Evolutionary conservation across 2,113 vertebrate genomes (phyloP), one percentile per base, ranked within the genome.

Genomic region (Thunnus thynnus): DNA sequence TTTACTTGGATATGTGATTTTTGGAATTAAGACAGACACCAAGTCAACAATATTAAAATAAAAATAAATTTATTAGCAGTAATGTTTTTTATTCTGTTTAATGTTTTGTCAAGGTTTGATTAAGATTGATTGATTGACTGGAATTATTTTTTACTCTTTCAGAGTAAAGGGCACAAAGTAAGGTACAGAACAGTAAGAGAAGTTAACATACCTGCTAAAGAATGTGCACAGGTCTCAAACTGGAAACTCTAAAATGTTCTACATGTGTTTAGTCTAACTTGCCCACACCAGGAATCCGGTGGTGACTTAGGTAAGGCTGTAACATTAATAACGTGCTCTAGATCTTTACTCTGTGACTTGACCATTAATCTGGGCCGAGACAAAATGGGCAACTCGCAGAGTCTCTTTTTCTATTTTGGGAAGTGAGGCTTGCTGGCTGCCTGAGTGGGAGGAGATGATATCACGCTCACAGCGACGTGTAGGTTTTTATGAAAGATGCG

Each of bases 401-500:
- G 52, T 18, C 41, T 77, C 74, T 48, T 13, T 75, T 41, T 86
- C 62, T 76, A 6, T 81, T 52, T 64, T 56, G 5, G 56, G 78
- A 47, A 50, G 66, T 22, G 71, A 36, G 46, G 50, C 44, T 48
- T 36, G 67, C 67, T 30, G 25, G 66, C 72, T 77, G 47, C 32
- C 55, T 22, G 51, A 57, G 79, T 73, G 72, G 82, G 90, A 84
- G 77, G 62, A 70, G 62, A 65, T 65, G 86, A 80, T 54, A 61
- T 51, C 27, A 18, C 63, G 73, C 72, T 82, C 46, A 13, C 54
- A 74, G 70, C 13, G 13, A 9, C 16, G 55, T 47, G 84, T 73
- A 72, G 87, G 83, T 74, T 69, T 65, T 41, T 81, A 89, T 89
- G 77, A 91, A 79, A 88, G 88, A 83, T 47, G 62, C 14, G 0